Percentiles rank a stretch among this genome's conserved stretches.
Conservation (phyloP, 2,888 invertebrate genomes). For the Athalia rosae region DNA sequence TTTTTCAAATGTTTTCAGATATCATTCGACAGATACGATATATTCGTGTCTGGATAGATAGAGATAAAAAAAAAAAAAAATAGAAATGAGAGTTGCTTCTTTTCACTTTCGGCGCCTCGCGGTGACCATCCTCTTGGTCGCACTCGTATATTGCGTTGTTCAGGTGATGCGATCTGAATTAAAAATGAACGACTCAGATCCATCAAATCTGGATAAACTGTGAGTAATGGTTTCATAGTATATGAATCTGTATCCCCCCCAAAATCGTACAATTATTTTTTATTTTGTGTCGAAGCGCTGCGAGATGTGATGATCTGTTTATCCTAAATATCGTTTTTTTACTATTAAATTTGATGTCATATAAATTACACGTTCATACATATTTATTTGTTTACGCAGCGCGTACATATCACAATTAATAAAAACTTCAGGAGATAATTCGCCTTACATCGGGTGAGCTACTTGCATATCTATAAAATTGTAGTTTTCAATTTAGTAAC, state of each 20-base stretch:
- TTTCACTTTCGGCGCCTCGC: conserved; percentile 61
- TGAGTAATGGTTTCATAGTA: conserved; percentile 52
- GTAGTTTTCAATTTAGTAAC: background rate
- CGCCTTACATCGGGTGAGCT: conserved; percentile 57
- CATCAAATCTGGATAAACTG: conserved; percentile 64
- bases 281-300: background rate
- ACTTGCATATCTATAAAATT: background rate
- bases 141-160: conserved; percentile 59
- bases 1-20: background rate
- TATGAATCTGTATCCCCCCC: background rate
- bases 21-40: background rate
- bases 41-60: background rate
- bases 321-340: background rate
- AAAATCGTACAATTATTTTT: background rate
- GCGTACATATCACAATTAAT: conserved; percentile 65
- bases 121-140: conserved; percentile 54
- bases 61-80: background rate
- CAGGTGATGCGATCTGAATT: conserved; percentile 61
- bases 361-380: background rate
- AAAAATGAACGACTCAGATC: conserved; percentile 56
- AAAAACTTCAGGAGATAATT: conserved; percentile 61
- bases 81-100: conserved; percentile 62
- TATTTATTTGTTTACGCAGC: conserved; percentile 55
- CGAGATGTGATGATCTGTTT: background rate
- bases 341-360: background rate